Conservation (phyloP, 1,140 invertebrate genomes). For the Popillia japonica region DNA sequence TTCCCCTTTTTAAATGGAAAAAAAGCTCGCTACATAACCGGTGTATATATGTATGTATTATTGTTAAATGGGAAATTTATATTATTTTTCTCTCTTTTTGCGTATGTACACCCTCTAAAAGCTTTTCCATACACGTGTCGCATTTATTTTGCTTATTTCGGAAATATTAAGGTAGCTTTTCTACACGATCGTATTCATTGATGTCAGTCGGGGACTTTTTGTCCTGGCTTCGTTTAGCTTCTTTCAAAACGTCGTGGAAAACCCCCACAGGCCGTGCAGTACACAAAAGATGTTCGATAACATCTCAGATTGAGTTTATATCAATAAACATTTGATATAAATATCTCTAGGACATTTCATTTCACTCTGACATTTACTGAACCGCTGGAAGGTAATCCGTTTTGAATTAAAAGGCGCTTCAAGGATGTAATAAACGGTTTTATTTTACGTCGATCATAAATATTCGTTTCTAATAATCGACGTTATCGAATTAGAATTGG, state of each 20-base stretch:
- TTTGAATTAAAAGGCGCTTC: too few species aligned
- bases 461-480: too few species aligned
- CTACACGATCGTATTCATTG: neutral
- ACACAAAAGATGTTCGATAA: neutral
- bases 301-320: neutral
- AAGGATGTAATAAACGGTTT: too few species aligned
- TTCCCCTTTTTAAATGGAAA: neutral
- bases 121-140: neutral
- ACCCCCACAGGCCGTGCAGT: neutral
- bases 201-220: neutral
- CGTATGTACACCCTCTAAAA: neutral
- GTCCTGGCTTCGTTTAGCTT: neutral
- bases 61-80: neutral
- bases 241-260: neutral
- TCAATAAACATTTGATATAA: constrained; percentile 1
- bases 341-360: neutral
- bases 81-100: neutral
- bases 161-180: too few species aligned
- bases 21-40: neutral
- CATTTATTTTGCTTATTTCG: neutral
- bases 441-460: too few species aligned
- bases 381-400: too few species aligned
- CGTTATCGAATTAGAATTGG: too few species aligned
- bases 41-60: neutral
- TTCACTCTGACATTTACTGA: neutral